Evolutionary conservation across 2,797 vertebrate species (phyloP).

Genomic region (Pseudopleuronectes americanus): DNA sequence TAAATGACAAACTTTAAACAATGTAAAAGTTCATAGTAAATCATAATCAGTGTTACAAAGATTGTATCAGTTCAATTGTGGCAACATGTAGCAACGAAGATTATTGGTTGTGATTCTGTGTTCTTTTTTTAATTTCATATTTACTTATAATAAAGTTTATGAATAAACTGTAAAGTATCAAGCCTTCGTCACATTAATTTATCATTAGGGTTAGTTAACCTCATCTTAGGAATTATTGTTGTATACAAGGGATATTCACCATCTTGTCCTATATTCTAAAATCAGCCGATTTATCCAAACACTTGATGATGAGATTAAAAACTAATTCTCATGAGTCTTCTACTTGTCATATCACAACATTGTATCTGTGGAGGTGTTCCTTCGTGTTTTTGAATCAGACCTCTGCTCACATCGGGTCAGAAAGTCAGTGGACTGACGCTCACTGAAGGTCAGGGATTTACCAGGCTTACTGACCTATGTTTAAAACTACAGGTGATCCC

Average conservation of each 20-base stretch:
- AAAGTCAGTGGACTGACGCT: slow-evolving; percentile 7
- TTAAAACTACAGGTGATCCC: slow-evolving; percentile 61
- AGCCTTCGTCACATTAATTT: too few species aligned
- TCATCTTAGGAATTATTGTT: too few species aligned
- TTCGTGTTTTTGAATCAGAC: background rate
- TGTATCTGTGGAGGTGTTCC: background rate
- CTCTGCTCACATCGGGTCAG: slow-evolving; percentile 13
- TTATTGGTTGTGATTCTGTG: background rate
- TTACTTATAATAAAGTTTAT: too few species aligned
- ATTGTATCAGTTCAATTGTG: background rate
- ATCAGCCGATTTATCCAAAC: too few species aligned
- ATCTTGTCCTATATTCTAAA: too few species aligned
- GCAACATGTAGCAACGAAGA: background rate
- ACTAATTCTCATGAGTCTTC: background rate
- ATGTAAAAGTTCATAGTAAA: too few species aligned
- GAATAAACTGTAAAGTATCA: too few species aligned
- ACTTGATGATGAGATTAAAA: background rate
- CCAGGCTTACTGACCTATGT: slow-evolving; percentile 71
- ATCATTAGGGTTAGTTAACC: too few species aligned
- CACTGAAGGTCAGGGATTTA: slow-evolving; percentile 66
- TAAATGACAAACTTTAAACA: too few species aligned
- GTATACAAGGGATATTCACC: too few species aligned
- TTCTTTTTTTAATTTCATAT: background rate
- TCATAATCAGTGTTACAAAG: background rate
- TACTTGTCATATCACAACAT: background rate